Conservation (phyloP, 1,140 invertebrate species). For the Vanessa atalanta region DNA sequence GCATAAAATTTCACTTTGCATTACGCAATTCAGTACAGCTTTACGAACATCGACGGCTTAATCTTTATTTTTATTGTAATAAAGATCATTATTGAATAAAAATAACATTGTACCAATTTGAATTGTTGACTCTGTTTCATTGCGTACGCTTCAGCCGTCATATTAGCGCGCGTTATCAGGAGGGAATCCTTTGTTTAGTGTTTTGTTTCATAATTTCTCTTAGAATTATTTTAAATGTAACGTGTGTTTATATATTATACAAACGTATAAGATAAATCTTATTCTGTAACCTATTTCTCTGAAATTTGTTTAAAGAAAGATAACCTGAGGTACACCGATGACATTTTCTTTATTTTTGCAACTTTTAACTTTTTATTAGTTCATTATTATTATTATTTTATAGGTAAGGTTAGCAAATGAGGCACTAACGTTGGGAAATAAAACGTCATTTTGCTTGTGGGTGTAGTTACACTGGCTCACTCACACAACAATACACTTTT, state of each 20-base stretch:
- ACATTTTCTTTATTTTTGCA: no score
- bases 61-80: not conserved
- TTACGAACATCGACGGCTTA: not conserved
- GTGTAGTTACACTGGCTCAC: no score
- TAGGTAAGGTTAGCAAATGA: no score
- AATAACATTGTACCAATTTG: constrained; percentile 14
- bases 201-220: constrained; percentile 9
- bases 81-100: constrained; percentile 17
- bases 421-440: no score
- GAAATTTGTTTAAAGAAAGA: not conserved
- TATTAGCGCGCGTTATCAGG: constrained; percentile 17
- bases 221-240: not conserved
- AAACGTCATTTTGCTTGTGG: no score
- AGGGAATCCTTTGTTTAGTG: constrained; percentile 22
- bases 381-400: no score
- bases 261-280: not conserved
- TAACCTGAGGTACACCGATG: no score
- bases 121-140: constrained; percentile 25
- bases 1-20: constrained; percentile 64
- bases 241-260: constrained; percentile 1
- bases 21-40: constrained; percentile 21
- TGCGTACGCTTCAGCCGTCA: constrained; percentile 26
- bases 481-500: no score
- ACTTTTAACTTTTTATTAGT: no score
- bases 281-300: not conserved